Evolutionary conservation across 2,888 invertebrate species (phyloP).

Genomic region (Ligdia adustata): DNA sequence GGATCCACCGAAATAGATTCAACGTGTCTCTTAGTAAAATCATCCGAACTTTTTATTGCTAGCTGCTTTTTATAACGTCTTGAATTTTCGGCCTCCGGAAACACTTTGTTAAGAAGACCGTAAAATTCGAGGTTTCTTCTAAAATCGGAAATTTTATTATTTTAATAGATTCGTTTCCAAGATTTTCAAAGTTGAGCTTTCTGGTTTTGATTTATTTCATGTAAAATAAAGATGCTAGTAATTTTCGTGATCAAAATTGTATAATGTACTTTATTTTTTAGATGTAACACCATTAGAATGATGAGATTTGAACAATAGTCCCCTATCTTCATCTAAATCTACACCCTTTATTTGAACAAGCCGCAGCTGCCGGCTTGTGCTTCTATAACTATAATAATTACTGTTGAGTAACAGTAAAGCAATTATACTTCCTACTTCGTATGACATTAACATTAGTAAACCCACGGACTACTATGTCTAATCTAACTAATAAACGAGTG

Average conservation of each 20-base stretch:
- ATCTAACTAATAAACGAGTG: background rate
- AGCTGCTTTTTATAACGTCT: constrained; percentile 43
- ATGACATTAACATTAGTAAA: constrained; percentile 21
- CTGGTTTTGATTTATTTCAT: too few relatives aligned
- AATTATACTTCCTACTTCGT: constrained; percentile 26
- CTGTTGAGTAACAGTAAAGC: constrained; percentile 33
- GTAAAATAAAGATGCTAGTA: too few relatives aligned
- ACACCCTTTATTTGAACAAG: constrained; percentile 34
- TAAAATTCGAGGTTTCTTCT: constrained; percentile 44
- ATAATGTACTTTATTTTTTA: too few relatives aligned
- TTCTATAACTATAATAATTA: constrained; percentile 51
- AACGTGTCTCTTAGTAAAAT: constrained; percentile 27
- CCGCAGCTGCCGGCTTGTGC: constrained; percentile 36
- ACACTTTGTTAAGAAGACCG: constrained; percentile 51
- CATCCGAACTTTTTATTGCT: constrained; percentile 29
- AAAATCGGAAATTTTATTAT: constrained; percentile 15
- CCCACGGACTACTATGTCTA: constrained; percentile 1
- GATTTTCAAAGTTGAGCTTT: too few relatives aligned
- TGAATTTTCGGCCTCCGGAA: constrained; percentile 49
- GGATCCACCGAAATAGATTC: constrained; percentile 32
- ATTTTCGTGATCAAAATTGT: too few relatives aligned
- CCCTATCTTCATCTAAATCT: constrained; percentile 27
- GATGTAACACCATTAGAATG: constrained; percentile 15
- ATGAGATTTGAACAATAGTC: constrained; percentile 23
- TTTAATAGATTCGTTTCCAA: too few relatives aligned